Evolutionary conservation across 2,113 vertebrate genomes (phyloP).

Genomic region (Rhinoptilus africanus): DNA sequence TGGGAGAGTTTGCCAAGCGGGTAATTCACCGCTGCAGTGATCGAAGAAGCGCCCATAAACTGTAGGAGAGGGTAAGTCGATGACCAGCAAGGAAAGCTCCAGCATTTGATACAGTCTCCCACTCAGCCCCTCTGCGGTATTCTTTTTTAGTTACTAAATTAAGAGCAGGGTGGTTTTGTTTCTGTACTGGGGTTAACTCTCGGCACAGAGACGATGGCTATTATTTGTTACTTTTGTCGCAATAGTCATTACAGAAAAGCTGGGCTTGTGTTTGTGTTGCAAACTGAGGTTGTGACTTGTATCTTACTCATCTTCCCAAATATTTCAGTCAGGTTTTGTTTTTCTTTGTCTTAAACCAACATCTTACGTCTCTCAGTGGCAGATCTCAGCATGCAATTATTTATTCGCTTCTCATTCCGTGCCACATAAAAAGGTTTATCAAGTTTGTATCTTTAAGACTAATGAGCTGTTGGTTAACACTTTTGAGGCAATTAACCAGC

Average conservation of each 20-base stretch:
- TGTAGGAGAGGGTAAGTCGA: background rate
- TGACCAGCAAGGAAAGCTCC: background rate
- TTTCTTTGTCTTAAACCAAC: conserved; percentile 29
- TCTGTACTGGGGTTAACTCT: background rate
- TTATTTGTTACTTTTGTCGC: background rate
- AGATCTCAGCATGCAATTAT: conserved; percentile 44
- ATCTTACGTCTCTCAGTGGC: conserved; percentile 24
- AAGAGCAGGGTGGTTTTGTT: background rate
- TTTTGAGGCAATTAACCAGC: conserved; percentile 27
- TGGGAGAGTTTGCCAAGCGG: background rate
- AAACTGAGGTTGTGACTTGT: background rate
- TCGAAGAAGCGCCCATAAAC: background rate
- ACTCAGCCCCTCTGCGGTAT: background rate
- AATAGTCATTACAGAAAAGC: background rate
- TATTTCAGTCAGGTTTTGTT: conserved; percentile 8
- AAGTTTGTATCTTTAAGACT: conserved; percentile 22
- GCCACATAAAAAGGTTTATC: conserved; percentile 4
- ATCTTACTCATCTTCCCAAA: background rate
- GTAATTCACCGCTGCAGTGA: background rate
- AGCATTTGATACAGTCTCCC: background rate
- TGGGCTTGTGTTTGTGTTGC: background rate
- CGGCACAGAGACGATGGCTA: background rate
- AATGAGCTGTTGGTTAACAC: conserved; percentile 31
- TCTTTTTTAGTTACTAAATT: background rate
- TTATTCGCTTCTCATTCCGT: conserved; percentile 18